A percentile compares a stretch with the other conserved stretches of the same genome.
phyloP scores from a whole-genome alignment of 2,113 vertebrate species.

The Canis aureus region DNA sequence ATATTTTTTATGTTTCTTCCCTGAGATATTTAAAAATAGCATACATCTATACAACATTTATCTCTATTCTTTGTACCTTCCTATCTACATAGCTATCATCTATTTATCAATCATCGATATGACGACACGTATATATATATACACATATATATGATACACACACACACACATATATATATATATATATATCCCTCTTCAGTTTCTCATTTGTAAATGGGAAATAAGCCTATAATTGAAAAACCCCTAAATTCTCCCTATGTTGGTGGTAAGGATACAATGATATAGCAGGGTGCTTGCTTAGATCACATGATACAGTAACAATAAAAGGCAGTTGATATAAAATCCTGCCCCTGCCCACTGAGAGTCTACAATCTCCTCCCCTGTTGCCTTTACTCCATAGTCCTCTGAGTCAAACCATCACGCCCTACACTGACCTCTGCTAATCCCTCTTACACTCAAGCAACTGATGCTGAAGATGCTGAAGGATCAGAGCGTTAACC shows the following conservation, averaged over 20 bases:
- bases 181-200: neutral
- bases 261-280: neutral
- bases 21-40: neutral
- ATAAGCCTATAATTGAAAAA: neutral
- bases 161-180: neutral
- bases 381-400: too few relatives aligned
- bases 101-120: neutral
- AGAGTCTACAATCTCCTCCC: neutral
- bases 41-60: neutral
- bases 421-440: neutral
- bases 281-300: neutral
- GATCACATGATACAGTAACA: too few relatives aligned
- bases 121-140: neutral
- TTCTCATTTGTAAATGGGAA: neutral
- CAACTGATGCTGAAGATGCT: neutral
- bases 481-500: too few relatives aligned
- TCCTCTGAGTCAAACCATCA: neutral
- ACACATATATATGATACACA: neutral
- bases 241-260: neutral
- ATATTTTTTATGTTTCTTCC: neutral
- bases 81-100: neutral
- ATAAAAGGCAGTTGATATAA: neutral
- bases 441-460: neutral
- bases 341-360: neutral
- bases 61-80: neutral